Percentiles rank a stretch among this genome's conserved stretches.
Evolutionary conservation across 2,888 invertebrate genomes (phyloP).

Genomic region (Steinernema hermaphroditum): DNA sequence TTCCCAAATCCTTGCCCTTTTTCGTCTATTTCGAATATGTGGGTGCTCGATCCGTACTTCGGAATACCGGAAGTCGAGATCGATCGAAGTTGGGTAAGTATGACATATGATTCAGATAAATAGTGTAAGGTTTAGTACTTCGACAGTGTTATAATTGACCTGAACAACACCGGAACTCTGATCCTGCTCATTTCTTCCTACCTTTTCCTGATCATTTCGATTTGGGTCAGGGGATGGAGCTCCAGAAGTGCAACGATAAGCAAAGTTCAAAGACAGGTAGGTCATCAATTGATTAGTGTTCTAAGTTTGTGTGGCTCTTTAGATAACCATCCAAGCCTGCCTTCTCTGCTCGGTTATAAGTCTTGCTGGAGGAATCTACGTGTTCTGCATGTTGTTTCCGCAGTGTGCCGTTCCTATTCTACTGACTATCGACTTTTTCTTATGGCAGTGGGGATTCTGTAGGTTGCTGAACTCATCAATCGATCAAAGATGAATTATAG

Average conservation of each 20-base stretch:
- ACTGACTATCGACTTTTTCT: not conserved
- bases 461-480: not conserved
- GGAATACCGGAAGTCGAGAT: not conserved
- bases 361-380: not conserved
- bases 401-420: not conserved
- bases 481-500: too few species aligned
- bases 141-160: not conserved
- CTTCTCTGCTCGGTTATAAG: not conserved
- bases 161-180: not conserved
- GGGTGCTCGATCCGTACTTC: not conserved
- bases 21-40: not conserved
- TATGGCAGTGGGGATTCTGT: constrained; percentile 24
- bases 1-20: not conserved
- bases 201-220: not conserved
- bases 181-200: not conserved
- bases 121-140: too few species aligned
- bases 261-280: not conserved
- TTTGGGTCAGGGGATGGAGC: not conserved
- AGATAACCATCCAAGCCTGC: constrained; percentile 15
- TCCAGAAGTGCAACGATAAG: not conserved
- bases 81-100: not conserved
- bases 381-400: constrained; percentile 10
- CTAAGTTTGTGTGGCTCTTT: not conserved
- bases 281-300: too few species aligned
- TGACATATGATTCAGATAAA: not conserved